Percentiles rank a stretch among this genome's conserved stretches.
phyloP scores from a whole-genome alignment of 92 coral and sea anemone species.

The Heteractis magnifica region DNA sequence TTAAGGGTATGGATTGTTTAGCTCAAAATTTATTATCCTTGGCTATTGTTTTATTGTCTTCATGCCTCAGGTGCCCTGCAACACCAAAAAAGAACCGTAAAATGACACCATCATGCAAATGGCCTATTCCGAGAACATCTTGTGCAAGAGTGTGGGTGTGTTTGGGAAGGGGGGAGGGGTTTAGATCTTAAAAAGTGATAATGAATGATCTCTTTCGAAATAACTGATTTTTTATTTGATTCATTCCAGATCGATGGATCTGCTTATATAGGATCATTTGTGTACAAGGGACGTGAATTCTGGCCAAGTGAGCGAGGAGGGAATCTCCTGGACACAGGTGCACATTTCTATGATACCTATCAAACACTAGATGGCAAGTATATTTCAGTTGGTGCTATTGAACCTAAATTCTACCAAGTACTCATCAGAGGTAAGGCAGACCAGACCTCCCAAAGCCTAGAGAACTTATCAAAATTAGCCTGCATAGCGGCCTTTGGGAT shows the following conservation, averaged over 20 bases:
- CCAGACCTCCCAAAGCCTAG: background rate
- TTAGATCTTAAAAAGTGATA: background rate
- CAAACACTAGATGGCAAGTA: constrained; percentile 80
- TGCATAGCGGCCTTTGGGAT: background rate
- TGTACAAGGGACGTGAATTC: constrained; percentile 62
- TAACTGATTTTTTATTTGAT: background rate
- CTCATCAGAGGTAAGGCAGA: constrained; percentile 67
- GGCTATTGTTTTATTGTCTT: too few relatives aligned
- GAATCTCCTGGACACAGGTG: constrained; percentile 86
- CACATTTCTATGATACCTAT: constrained; percentile 94
- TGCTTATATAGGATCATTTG: constrained; percentile 74
- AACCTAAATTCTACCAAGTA: constrained; percentile 77
- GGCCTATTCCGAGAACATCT: too few relatives aligned
- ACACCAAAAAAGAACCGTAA: too few relatives aligned
- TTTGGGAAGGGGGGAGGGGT: background rate
- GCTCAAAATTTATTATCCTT: too few relatives aligned
- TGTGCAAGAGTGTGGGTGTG: background rate
- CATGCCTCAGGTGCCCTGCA: too few relatives aligned
- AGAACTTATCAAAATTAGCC: background rate
- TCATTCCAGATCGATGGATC: constrained; percentile 74
- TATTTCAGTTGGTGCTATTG: constrained; percentile 87
- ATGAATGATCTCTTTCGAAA: background rate
- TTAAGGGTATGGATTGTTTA: too few relatives aligned
- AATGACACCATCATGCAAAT: too few relatives aligned
- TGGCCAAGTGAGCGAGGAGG: constrained; percentile 80